These are phyloP conservation scores for Lepus americanus DNA, from an alignment of 2,113 vertebrate genomes.

Conservation along the genomic window DNA sequence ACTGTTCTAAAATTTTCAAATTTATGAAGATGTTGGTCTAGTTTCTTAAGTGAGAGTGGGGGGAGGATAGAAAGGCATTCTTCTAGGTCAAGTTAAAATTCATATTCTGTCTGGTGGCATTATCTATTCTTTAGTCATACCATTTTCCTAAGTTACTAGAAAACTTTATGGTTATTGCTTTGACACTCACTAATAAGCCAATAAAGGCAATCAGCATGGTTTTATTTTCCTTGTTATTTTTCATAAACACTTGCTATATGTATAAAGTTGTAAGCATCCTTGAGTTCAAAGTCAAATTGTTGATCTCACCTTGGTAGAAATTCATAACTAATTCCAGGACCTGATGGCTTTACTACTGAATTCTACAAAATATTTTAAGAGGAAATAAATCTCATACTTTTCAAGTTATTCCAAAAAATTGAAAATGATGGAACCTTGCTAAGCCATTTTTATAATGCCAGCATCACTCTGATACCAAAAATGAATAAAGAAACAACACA, in stretches of 20 bases:
- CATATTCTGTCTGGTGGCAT: neutral
- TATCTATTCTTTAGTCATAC: neutral
- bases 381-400: no score
- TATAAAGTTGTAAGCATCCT: neutral
- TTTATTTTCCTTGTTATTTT: slow-evolving; percentile 32
- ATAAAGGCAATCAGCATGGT: neutral
- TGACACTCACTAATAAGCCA: neutral
- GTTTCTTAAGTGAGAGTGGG: neutral
- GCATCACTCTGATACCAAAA: no score
- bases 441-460: no score
- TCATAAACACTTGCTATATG: neutral
- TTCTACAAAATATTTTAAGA: no score
- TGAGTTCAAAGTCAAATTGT: neutral
- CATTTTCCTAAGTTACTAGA: neutral
- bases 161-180: neutral
- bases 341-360: no score
- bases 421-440: no score
- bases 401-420: no score
- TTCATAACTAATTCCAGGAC: neutral
- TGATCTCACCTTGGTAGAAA: neutral
- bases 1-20: neutral
- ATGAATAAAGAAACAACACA: no score
- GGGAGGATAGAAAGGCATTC: neutral
- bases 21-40: neutral
- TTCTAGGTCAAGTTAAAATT: slow-evolving; percentile 1